Evolutionary conservation across 2,888 invertebrate species (phyloP), one percentile per base, ranked within the genome.

Genomic region (Cerastoderma edule): DNA sequence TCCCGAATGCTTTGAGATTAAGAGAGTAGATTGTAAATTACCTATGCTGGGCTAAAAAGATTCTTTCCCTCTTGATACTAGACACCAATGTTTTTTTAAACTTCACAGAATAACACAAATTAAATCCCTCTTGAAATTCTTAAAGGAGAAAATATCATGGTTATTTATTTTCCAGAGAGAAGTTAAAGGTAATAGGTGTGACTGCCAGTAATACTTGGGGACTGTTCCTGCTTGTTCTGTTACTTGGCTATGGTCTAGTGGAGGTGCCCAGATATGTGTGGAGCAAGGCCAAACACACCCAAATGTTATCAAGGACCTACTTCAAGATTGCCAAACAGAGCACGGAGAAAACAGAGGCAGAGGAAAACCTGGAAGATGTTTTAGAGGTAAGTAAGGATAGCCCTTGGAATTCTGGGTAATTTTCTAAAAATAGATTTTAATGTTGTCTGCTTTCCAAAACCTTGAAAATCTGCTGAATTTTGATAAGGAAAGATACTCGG

Each of bases 171-270:
- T 86, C 33, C 91, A 96, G 96, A 87, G 95, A 95, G 73, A 97
- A 98, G 92, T 94, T 99, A 44, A 99, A 99, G 94, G 97, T 98
- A 0, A 98, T 99, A 84, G 97, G 99, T 30, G 98, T 99, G 3
- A 98, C 99, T 22, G 99, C 99, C 2, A 98, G 98, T 90, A 99
- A 99, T 92, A 99, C 99, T 0, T 99, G 99, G 99, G 99, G 99
- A 72, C 94, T 99, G 67, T 98, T 99, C 92, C 94, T 99, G 35
- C 94, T 99, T 63, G 97, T 99, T 60, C 94, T 99, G 28, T 94
- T 99, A 80, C 94, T 99, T 27, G 97, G 95, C 2, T 99, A 99
- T 93, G 98, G 99, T 0, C 94, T 99, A 71, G 99, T 99, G 0
- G 99, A 99, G 93, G 97, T 99, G 2, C 95, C 94, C 0, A 95